Percentiles rank a stretch among this genome's conserved stretches.
Evolutionary conservation across 2,888 invertebrate genomes (phyloP).

Genomic region (Hartigia nigra): DNA sequence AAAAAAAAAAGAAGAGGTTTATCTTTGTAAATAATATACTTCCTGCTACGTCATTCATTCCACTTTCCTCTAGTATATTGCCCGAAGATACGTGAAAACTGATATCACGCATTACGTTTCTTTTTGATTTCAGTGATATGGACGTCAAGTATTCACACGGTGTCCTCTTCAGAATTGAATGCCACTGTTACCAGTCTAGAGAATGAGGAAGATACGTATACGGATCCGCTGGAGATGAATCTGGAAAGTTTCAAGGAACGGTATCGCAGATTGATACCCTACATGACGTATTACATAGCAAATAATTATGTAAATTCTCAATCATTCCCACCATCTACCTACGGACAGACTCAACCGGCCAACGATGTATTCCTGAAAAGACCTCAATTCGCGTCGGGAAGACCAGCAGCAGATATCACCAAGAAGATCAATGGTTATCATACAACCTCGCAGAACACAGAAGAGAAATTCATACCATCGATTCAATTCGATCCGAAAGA

Average conservation of each 20-base stretch:
- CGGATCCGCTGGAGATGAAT: conserved; percentile 45
- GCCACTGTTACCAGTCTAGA: conserved; percentile 27
- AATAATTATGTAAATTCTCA: conserved; percentile 71
- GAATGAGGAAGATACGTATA: conserved; percentile 36
- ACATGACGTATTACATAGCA: conserved; percentile 83
- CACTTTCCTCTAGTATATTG: neutral
- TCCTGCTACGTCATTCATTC: neutral
- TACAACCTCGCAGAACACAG: conserved; percentile 25
- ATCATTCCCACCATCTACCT: conserved; percentile 11
- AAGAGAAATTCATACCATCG: conserved; percentile 58
- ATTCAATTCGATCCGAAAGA: conserved; percentile 59
- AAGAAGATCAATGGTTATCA: conserved; percentile 1
- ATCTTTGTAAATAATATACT: neutral
- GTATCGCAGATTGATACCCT: conserved; percentile 82
- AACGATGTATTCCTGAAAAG: conserved; percentile 11
- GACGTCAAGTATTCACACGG: conserved; percentile 19
- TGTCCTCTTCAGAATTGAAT: conserved; percentile 32
- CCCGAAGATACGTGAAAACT: neutral
- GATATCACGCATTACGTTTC: neutral
- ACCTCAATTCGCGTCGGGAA: conserved; percentile 13
- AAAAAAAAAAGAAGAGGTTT: neutral
- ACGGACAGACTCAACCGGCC: conserved; percentile 17
- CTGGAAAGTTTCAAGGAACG: conserved; percentile 73
- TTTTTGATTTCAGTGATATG: conserved; percentile 44
- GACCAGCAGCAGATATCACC: neutral